Evolutionary conservation across 2,113 vertebrate species (phyloP), one percentile per base, ranked within the genome.

Genomic region (Vulpes ferrilata): DNA sequence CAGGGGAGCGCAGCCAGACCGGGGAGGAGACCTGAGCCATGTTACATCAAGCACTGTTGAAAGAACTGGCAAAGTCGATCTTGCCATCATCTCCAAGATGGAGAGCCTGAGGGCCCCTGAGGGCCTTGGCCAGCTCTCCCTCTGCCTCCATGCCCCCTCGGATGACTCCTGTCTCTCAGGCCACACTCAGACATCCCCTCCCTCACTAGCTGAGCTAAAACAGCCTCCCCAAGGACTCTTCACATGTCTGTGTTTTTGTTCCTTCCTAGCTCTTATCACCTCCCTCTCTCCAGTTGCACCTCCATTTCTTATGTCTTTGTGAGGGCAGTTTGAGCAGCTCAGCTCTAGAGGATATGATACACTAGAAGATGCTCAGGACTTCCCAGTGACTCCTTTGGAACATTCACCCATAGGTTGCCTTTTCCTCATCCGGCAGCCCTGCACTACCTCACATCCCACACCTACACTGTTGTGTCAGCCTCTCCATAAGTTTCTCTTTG

Each of bases 221-320:
- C 32, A 13, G 43, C 13, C 53, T 38, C 11, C 55, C 53, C 55
- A 4, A 0, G 30, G 43, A 17, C 16, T 51, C 53, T 32, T 23
- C 9, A 23, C 17, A 2, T 15, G 27, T 30, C 35, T 0, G 0
- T 30, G 35, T 38, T 22, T 57, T 10, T 0, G 7, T 57, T 69
- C 67, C 87, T 85, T 38, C 83, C 74, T n/a, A 27, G 35, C 30
- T 5, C n/a, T 59, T 7, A 11, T 6, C n/a, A 7, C 48, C 27
- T 67, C 10, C 48, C 27, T 67, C 10, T 15, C 11, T 82, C 43
- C 43, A 43, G 38, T 23, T 55, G 11, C 9, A 12, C 20, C 20
- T 32, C 62, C 11, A 3, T 38, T 51, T 16, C 57, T 57, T 53
- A 12, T 48, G n/a, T 82, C 20, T 22, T 22, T 25, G 16, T 92